phyloP scores from a whole-genome alignment of 2,888 invertebrate genomes.

The Cyaniris semiargus region DNA sequence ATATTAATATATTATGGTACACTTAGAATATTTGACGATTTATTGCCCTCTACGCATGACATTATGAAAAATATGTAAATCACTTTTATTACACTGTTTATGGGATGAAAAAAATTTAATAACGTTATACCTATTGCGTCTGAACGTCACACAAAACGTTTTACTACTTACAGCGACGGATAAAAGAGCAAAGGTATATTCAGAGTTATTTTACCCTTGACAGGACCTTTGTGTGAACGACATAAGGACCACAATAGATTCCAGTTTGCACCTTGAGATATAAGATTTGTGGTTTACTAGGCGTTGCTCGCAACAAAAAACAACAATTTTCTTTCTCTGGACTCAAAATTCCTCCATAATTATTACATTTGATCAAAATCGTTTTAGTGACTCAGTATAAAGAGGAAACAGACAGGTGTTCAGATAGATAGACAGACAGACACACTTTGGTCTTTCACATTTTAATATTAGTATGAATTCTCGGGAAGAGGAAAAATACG shows the following conservation, averaged over 20 bases:
- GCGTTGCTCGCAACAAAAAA: too few species aligned
- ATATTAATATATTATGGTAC: neutral
- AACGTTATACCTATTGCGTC: conserved; percentile 9
- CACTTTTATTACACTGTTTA: conserved; percentile 26
- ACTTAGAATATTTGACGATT: conserved; percentile 10
- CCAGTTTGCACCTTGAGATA: neutral
- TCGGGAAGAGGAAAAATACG: neutral
- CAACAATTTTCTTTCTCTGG: too few species aligned
- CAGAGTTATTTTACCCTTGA: neutral
- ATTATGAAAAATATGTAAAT: conserved; percentile 30
- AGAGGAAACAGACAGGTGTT: neutral
- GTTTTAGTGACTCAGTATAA: too few species aligned
- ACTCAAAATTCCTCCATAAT: too few species aligned
- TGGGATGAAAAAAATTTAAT: conserved; percentile 17
- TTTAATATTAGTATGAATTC: neutral
- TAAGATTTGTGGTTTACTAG: neutral
- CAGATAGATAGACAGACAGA: neutral
- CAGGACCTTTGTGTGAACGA: neutral
- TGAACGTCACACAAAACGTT: neutral
- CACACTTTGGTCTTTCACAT: neutral
- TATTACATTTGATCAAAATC: too few species aligned
- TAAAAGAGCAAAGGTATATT: neutral
- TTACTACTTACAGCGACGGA: conserved; percentile 4
- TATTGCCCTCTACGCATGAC: conserved; percentile 25
- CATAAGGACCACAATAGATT: neutral